Conservation (phyloP, 2,113 vertebrate genomes). For the Sterrhoptilus dennistouni region DNA sequence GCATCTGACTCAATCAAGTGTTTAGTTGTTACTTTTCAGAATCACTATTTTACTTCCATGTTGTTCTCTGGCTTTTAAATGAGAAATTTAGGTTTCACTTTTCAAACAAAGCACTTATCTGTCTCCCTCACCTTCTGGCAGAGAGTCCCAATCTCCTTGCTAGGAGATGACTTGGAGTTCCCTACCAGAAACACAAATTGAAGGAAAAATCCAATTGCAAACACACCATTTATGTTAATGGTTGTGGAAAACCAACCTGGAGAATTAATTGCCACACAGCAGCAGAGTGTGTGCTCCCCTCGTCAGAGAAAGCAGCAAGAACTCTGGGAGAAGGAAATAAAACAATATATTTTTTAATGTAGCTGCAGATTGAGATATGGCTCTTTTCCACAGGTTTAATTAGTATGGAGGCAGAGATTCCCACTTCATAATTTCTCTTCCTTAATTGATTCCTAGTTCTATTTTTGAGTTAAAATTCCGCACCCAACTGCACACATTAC, state of each 20-base stretch:
- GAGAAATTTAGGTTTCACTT: neutral
- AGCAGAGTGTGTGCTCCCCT: neutral
- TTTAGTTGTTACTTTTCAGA: neutral
- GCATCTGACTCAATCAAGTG: neutral
- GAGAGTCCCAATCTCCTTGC: neutral
- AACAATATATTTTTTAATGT: neutral
- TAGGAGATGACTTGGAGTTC: neutral
- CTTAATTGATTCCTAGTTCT: neutral
- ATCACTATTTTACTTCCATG: neutral
- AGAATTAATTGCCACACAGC: neutral
- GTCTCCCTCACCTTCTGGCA: neutral
- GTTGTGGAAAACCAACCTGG: neutral
- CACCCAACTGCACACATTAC: neutral
- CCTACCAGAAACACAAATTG: neutral
- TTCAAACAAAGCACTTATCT: neutral
- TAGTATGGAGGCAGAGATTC: neutral
- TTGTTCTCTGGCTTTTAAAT: neutral
- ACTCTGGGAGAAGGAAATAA: neutral
- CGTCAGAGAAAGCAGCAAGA: neutral
- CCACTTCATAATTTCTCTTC: neutral
- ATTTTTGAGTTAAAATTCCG: neutral
- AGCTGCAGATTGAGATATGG: neutral
- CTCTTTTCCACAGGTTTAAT: neutral
- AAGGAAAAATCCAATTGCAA: neutral
- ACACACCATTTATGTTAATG: neutral